These are phyloP conservation scores for Gadus macrocephalus DNA, from an alignment of 2,113 vertebrate species.

Conservation along the genomic window DNA sequence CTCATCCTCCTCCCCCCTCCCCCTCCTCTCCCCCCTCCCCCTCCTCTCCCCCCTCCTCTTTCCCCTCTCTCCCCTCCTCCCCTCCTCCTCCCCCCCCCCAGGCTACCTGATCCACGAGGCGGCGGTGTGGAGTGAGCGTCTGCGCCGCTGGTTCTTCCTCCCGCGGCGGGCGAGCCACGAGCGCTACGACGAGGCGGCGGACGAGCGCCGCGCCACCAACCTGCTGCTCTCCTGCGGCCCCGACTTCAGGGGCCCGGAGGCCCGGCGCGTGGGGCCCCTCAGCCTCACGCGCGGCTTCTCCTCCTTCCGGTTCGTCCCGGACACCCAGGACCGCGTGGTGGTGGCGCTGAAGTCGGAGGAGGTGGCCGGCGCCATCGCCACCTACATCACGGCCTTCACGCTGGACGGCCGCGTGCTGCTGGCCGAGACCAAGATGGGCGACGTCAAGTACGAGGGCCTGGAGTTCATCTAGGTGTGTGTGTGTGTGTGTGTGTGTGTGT, in stretches of 20 bases:
- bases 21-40: too few relatives aligned
- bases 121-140: constrained; percentile 84
- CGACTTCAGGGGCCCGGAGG: constrained; percentile 74
- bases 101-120: constrained; percentile 97
- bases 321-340: constrained; percentile 85
- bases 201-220: constrained; percentile 85
- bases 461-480: constrained; percentile 80
- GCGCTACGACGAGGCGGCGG: constrained; percentile 81
- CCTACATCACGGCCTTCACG: constrained; percentile 88
- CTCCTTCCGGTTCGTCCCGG: constrained; percentile 92
- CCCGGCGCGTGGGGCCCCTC: constrained; percentile 67
- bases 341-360: constrained; percentile 93
- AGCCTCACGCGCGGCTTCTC: constrained; percentile 90
- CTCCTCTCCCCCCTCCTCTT: too few relatives aligned
- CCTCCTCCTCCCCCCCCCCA: constrained; percentile 30
- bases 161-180: constrained; percentile 87
- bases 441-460: constrained; percentile 90
- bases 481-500: too few relatives aligned
- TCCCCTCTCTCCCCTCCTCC: background rate
- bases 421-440: constrained; percentile 84
- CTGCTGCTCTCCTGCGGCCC: constrained; percentile 80
- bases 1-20: too few relatives aligned
- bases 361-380: constrained; percentile 78
- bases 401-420: constrained; percentile 86
- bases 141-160: constrained; percentile 92